Percentiles rank a stretch among this genome's conserved stretches.
Evolutionary conservation across 2,113 vertebrate species (phyloP).

Genomic region (Harpagus bidentatus): DNA sequence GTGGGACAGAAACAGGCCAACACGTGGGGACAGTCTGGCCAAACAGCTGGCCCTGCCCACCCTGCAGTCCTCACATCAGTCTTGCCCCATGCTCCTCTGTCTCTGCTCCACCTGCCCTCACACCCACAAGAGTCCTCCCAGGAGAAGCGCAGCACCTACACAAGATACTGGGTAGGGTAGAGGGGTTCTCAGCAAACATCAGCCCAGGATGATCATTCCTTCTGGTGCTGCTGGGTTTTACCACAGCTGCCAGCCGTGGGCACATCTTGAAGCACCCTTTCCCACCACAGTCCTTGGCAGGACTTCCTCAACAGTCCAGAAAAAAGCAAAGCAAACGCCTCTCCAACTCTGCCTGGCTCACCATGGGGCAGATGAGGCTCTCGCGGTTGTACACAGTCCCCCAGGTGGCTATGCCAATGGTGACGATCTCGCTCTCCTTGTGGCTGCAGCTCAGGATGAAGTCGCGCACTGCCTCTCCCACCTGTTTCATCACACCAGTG

Average conservation of each 20-base stretch:
- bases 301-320: background rate
- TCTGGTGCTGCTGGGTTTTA: background rate
- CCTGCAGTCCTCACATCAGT: background rate
- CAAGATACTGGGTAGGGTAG: background rate
- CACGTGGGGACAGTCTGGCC: accelerated
- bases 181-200: background rate
- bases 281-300: background rate
- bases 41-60: background rate
- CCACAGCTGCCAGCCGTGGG: background rate
- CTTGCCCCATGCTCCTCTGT: background rate
- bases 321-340: accelerated
- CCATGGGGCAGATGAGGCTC: constrained; percentile 68
- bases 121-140: background rate
- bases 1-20: background rate
- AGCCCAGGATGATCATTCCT: background rate
- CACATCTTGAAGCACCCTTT: background rate
- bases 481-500: constrained; percentile 95
- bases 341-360: background rate
- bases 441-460: constrained; percentile 79
- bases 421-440: constrained; percentile 78
- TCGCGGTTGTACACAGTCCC: constrained; percentile 87
- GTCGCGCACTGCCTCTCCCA: constrained; percentile 88
- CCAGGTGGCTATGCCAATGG: constrained; percentile 94
- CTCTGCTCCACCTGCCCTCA: background rate
- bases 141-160: background rate